Evolutionary conservation across 2,113 vertebrate species (phyloP).

Genomic region (Irena cyanogastra): DNA sequence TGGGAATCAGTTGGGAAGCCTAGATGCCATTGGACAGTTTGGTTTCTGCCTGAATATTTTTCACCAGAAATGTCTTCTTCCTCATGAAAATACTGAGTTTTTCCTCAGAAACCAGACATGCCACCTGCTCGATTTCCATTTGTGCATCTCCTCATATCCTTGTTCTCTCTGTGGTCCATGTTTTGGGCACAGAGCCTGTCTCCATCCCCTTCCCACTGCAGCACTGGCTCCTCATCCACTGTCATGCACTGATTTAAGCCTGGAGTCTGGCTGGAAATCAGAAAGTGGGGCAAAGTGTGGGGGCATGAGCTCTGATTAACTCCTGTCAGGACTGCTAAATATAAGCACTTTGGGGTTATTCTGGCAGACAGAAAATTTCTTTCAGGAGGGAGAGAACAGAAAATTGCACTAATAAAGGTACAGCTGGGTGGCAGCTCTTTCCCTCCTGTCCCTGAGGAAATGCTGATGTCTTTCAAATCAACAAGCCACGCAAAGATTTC

Average conservation of each 20-base stretch:
- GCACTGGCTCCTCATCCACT: background rate
- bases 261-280: background rate
- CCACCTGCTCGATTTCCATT: fast-evolving
- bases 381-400: background rate
- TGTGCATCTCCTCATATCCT: background rate
- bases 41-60: background rate
- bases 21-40: background rate
- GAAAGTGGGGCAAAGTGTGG: background rate
- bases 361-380: background rate
- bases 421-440: background rate
- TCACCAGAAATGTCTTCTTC: background rate
- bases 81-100: background rate
- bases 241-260: background rate
- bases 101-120: background rate
- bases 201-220: background rate
- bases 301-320: background rate
- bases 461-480: background rate
- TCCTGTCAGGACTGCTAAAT: background rate
- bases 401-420: background rate
- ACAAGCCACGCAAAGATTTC: background rate
- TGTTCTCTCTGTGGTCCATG: background rate
- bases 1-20: background rate
- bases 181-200: background rate
- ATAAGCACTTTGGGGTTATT: background rate
- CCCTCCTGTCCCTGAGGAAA: background rate